Conservation (phyloP, 2,113 vertebrate species). For the Lagopus leucura region DNA sequence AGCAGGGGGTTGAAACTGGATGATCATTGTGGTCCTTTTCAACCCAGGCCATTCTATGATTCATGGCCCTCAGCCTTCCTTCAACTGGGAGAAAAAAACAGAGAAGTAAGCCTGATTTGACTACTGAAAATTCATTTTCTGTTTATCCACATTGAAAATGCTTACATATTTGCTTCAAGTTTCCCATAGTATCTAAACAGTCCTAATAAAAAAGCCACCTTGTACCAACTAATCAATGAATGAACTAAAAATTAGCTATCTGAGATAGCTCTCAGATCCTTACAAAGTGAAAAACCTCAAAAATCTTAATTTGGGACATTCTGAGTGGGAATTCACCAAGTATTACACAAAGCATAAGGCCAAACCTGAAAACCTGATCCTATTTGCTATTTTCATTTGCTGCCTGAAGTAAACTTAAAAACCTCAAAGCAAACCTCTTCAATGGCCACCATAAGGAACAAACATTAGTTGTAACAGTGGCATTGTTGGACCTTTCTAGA, state of each 20-base stretch:
- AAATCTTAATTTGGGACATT: neutral
- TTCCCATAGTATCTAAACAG: neutral
- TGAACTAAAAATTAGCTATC: neutral
- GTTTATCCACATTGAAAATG: neutral
- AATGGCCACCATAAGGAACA: neutral
- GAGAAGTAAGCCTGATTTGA: neutral
- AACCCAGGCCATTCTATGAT: too few relatives aligned
- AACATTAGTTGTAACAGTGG: neutral
- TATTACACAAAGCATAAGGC: neutral
- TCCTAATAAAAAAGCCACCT: neutral
- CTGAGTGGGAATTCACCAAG: neutral
- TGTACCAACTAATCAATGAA: neutral
- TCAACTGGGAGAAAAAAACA: neutral
- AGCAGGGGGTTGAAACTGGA: too few relatives aligned
- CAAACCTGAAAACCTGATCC: neutral
- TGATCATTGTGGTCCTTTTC: too few relatives aligned
- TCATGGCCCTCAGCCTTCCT: neutral
- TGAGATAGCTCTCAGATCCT: neutral
- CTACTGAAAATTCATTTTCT: neutral
- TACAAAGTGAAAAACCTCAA: neutral
- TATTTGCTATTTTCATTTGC: neutral
- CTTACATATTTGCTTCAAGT: neutral
- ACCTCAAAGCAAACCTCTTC: neutral
- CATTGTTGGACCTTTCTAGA: neutral
- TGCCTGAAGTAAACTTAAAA: neutral